Percentiles rank a stretch among this genome's conserved stretches.
Evolutionary conservation across 2,888 invertebrate species (phyloP).

Genomic region (Limnephilus marmoratus): DNA sequence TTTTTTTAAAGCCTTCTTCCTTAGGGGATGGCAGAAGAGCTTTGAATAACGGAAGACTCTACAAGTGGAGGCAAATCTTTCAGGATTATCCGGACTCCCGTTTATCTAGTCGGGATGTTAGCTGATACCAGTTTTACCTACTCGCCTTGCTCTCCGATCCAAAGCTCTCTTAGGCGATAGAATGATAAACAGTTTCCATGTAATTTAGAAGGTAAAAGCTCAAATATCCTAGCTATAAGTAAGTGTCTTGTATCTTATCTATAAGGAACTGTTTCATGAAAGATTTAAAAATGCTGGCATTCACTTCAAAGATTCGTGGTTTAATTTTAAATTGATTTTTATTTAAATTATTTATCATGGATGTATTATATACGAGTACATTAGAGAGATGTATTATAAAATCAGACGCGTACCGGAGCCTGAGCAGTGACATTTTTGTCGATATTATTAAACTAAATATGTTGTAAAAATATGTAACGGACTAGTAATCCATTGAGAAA

Average conservation of each 20-base stretch:
- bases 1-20: neutral
- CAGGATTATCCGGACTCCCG: neutral
- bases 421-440: no score
- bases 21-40: neutral
- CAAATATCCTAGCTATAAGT: neutral
- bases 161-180: neutral
- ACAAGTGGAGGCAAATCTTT: constrained; percentile 2
- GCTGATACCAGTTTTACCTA: neutral
- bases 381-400: no score
- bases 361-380: no score
- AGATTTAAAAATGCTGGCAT: no score
- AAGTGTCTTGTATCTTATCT: neutral
- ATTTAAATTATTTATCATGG: no score
- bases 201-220: neutral
- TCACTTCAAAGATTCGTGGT: no score
- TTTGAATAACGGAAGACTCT: neutral
- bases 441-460: no score
- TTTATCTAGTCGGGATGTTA: constrained; percentile 2
- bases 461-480: no score
- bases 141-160: neutral
- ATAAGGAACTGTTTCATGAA: no score
- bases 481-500: no score
- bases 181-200: neutral
- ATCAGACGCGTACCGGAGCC: no score
- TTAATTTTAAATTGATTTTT: no score